Base-by-base conservation (phyloP, 2,113 vertebrate genomes). In the Cavia aperea region DNA sequence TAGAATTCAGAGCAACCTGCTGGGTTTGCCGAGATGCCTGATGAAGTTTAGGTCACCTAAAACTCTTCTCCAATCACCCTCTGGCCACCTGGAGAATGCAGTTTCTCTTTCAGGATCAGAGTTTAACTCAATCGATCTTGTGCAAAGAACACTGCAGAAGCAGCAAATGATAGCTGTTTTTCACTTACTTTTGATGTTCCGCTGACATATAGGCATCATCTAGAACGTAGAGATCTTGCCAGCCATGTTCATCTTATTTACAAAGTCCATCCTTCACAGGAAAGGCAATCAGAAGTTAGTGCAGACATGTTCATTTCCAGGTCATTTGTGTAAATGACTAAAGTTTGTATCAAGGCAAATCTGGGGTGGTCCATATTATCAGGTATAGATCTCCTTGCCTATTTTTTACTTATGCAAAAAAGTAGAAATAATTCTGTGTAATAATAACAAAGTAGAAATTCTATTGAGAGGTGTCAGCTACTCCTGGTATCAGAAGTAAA, bases 41-140 rank as follows among this genome's bases (percentile, higher is more conserved):
- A 24, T 21, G 0, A 1, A 24, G 2, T 33, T 79, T 9, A 33
- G 33, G 33, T 11, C 39, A 18, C 54, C 23, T 12, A 51, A 16
- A 6, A 33, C 4, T 2, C 2, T 4, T 72, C 1, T n/a, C 43
- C 21, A 7, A 14, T 1, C 26, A 15, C 18, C 39, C 6, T 81
- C 82, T 66, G 1, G 46, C 46, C 33, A 21, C 29, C 15, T 43
- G 33, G 51, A 2, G 19, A 81, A 31, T 14, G 73, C 43, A 73
- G 54, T 70, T 60, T 87, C 31, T 60, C 88, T 36, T 90, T 58
- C 70, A 36, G 23, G 75, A 85, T 79, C 51, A 66, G 36, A 54
- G 81, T 29, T 51, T 3, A 63, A 0, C 0, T 0, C 58, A 0
- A 43, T 7, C 14, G 51, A 1, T 16, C 33, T 81, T 81, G n/a